phyloP scores from a whole-genome alignment of 37 sponge, comb jelly and placozoan genomes.

The Geodia barretti region DNA sequence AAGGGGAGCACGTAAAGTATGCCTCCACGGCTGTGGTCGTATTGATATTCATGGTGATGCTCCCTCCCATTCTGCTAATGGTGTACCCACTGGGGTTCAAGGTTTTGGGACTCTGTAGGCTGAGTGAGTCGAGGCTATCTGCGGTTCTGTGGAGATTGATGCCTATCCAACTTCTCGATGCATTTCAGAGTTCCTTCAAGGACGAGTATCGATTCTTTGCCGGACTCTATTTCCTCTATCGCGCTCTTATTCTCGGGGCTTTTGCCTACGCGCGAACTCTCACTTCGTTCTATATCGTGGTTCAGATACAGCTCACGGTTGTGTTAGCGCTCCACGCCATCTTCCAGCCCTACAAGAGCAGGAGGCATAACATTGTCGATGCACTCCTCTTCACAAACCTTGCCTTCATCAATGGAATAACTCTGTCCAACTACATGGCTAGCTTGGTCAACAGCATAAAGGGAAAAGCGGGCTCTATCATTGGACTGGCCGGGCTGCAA shows the following conservation, averaged over 20 bases:
- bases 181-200: slow-evolving; percentile 35
- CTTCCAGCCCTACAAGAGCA: slow-evolving; percentile 32
- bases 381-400: slow-evolving; percentile 20
- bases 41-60: not conserved
- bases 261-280: not conserved
- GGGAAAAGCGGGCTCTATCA: too few species aligned
- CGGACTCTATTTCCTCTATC: slow-evolving; percentile 30
- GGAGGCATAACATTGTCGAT: slow-evolving; percentile 46
- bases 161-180: slow-evolving; percentile 25
- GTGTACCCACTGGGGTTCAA: slow-evolving; percentile 20
- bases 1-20: slow-evolving; percentile 15
- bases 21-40: slow-evolving; percentile 14
- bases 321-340: slow-evolving; percentile 31
- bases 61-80: slow-evolving; percentile 27
- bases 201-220: slow-evolving; percentile 25
- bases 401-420: slow-evolving; percentile 20
- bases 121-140: slow-evolving; percentile 12
- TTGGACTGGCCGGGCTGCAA: too few species aligned
- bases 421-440: slow-evolving; percentile 29
- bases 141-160: slow-evolving; percentile 9
- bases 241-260: not conserved
- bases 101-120: not conserved
- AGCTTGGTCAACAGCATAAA: too few species aligned
- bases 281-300: not conserved
- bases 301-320: slow-evolving; percentile 13